Base-by-base conservation (phyloP, 1,140 invertebrate species). In the Eumeta japonica region DNA sequence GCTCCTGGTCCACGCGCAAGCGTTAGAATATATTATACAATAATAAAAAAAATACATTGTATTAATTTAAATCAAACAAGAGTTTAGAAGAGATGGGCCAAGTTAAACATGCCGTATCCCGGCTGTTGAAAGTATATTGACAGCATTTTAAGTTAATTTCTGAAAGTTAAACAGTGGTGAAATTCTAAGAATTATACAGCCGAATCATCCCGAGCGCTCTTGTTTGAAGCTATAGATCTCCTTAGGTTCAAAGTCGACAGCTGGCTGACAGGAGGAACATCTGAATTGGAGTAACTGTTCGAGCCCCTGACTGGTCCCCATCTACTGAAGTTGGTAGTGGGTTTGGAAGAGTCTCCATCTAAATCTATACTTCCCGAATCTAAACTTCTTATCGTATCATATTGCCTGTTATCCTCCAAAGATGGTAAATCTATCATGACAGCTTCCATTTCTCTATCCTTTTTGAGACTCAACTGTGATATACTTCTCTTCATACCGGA, bases 351-450 rank as follows among this genome's bases (percentile, higher is more conserved):
- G 2, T 44, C 41, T 1, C 45, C 45, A 1, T 56, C 58, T 10
- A 36, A 36, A n/a, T 41, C 41, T 1, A 13, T 14, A 9, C 58
- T 56, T 12, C 52, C 57, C 1, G 40, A 37, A 10, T 43, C 48
- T 11, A 43, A 45, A 16, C 62, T 66, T 3, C 52, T 55, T 4
- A 54, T 45, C 0, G 61, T 66, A 7, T 55, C 47, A 14, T 64
- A 65, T 19, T 50, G 53, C 1, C 42, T 44, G 18, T 7, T 14
- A 4, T 67, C 63, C 9, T 7, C 33, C 3, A 70, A 19, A 0
- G 62, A 62, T 1, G 66, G 66, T 39, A 74, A 32, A 16, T 74
- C 66, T n/a, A 71, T 71, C 30, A 74, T 46, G 0, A 70, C 62
- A 0, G 66, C 70, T 35, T 74, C 70, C 39, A 71, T 45, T 0